phyloP scores from a whole-genome alignment of 2,113 vertebrate species.

The Podarcis cretensis region DNA sequence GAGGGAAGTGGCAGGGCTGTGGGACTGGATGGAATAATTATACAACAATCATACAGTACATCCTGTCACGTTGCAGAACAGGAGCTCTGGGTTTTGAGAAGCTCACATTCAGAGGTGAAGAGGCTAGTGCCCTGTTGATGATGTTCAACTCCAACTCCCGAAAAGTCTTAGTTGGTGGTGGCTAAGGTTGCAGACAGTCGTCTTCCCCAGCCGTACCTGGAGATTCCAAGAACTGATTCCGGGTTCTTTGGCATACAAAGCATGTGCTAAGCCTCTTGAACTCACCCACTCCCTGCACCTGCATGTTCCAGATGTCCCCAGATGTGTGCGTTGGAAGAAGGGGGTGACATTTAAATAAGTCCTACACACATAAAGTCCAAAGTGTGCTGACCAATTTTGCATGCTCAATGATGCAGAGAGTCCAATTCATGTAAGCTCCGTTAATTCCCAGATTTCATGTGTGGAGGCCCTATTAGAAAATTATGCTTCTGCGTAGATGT shows the following conservation, averaged over 20 bases:
- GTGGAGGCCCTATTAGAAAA: background rate
- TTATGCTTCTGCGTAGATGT: background rate
- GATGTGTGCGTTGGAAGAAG: background rate
- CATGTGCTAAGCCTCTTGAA: background rate
- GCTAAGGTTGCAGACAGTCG: background rate
- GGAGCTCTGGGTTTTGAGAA: conserved; percentile 15
- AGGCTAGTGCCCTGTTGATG: too few species aligned
- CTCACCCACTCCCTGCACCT: background rate
- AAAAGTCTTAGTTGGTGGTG: too few species aligned
- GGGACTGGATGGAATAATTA: background rate
- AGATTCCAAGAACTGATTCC: background rate
- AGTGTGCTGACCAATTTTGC: background rate
- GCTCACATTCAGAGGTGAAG: background rate
- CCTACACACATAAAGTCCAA: background rate
- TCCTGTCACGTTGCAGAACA: background rate
- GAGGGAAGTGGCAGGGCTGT: background rate
- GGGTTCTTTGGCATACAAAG: background rate
- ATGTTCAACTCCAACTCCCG: too few species aligned
- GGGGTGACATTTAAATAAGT: background rate
- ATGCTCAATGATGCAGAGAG: background rate
- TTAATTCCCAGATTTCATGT: background rate
- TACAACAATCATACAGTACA: background rate
- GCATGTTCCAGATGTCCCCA: background rate
- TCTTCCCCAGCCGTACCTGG: too few species aligned
- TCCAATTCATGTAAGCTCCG: too few species aligned